A percentile compares a stretch with the other conserved stretches of the same genome.
Evolutionary conservation across 2,797 vertebrate genomes (phyloP).

Genomic region (Erpetoichthys calabaricus): DNA sequence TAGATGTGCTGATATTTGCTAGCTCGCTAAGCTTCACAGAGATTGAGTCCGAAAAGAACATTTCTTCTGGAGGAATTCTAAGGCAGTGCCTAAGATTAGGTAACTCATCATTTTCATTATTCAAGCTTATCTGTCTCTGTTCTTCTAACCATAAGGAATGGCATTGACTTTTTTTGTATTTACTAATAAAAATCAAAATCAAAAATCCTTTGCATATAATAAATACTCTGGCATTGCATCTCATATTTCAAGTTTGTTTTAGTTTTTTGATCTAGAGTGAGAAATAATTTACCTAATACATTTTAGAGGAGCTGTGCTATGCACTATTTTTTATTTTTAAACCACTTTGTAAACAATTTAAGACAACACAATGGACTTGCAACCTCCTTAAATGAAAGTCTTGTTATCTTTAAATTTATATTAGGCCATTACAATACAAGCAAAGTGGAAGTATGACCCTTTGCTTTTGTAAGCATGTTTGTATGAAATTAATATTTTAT

Average conservation of each 20-base stretch:
- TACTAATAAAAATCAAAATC: too few species aligned
- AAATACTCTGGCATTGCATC: too few species aligned
- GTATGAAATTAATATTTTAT: conserved; percentile 70
- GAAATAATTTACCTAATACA: too few species aligned
- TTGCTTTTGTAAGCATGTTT: conserved; percentile 41
- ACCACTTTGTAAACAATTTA: conserved; percentile 3
- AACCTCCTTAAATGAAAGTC: conserved; percentile 16
- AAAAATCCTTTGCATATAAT: too few species aligned
- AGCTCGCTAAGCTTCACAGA: conserved; percentile 91
- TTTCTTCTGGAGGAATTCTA: conserved; percentile 90
- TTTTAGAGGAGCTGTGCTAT: too few species aligned
- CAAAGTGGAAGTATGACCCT: conserved; percentile 22
- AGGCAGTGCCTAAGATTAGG: conserved; percentile 89
- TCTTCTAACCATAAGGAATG: too few species aligned
- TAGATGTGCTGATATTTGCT: conserved; percentile 93
- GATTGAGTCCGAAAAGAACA: conserved; percentile 96
- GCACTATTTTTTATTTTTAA: conserved; percentile 18
- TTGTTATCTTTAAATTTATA: neutral
- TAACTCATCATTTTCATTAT: conserved; percentile 41
- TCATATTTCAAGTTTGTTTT: too few species aligned
- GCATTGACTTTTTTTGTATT: too few species aligned
- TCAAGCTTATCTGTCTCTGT: neutral
- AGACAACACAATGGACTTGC: conserved; percentile 16
- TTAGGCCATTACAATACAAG: conserved; percentile 13
- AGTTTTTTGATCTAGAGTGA: too few species aligned